Evolutionary conservation across 2,113 vertebrate genomes (phyloP).

Genomic region (Phalacrocorax pelagicus): DNA sequence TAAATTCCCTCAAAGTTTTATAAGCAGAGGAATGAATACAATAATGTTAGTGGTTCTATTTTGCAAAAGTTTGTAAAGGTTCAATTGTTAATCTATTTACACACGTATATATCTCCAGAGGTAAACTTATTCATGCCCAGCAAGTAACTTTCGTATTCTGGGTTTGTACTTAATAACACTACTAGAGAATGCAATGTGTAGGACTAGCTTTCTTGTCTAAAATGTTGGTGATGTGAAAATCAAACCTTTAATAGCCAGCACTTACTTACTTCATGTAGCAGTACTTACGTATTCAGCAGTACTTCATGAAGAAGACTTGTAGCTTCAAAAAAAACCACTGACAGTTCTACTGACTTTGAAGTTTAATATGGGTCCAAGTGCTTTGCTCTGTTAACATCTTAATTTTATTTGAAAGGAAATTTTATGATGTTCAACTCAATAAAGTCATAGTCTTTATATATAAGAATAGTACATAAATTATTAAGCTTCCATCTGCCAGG

Average conservation of each 20-base stretch:
- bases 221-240: background rate
- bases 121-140: background rate
- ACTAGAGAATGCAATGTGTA: background rate
- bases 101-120: background rate
- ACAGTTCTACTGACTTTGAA: background rate
- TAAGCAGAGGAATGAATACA: background rate
- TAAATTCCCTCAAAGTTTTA: background rate
- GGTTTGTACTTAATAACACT: background rate
- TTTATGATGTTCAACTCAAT: background rate
- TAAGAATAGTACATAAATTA: background rate
- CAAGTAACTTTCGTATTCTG: background rate
- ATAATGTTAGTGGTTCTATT: background rate
- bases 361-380: background rate
- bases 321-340: background rate
- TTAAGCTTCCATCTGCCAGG: background rate
- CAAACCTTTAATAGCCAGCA: background rate
- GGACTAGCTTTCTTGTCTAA: background rate
- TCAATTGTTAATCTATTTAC: background rate
- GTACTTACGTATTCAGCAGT: background rate
- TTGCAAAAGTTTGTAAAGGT: background rate
- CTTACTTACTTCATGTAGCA: background rate
- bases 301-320: background rate
- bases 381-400: background rate
- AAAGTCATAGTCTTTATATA: background rate
- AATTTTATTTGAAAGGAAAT: background rate